Percentiles rank a stretch among this genome's conserved stretches.
phyloP scores from a whole-genome alignment of 2,888 invertebrate species.

The Archips crataeganus region DNA sequence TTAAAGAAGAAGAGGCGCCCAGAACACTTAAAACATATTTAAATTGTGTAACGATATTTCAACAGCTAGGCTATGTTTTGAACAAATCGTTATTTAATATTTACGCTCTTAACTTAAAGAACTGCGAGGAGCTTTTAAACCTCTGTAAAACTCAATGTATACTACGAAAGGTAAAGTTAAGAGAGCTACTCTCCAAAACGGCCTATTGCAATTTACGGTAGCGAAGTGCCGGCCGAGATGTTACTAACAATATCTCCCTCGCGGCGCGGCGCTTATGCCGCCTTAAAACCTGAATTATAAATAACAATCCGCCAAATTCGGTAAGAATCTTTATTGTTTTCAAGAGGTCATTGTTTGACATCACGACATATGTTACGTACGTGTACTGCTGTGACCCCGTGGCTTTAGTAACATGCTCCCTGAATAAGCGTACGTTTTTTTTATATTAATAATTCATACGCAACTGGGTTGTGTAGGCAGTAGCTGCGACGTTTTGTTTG shows the following conservation, averaged over 20 bases:
- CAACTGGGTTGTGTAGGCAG: constrained; percentile 22
- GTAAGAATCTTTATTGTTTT: constrained; percentile 16
- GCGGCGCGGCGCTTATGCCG: constrained; percentile 5
- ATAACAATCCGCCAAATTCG: constrained; percentile 33
- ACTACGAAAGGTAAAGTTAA: constrained; percentile 3
- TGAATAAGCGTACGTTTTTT: constrained; percentile 7
- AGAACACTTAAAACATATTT: not conserved
- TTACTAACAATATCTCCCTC: constrained; percentile 24
- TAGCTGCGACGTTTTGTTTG: constrained; percentile 51
- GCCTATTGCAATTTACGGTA: constrained; percentile 30
- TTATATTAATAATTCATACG: constrained; percentile 28
- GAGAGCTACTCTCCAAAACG: constrained; percentile 20
- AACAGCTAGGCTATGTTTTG: not conserved
- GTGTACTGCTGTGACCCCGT: constrained; percentile 4
- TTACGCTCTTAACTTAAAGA: not conserved
- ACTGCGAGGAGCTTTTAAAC: not conserved
- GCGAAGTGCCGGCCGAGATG: constrained; percentile 21
- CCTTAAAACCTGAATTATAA: constrained; percentile 36
- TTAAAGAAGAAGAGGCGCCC: constrained; percentile 46
- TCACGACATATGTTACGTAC: constrained; percentile 8
- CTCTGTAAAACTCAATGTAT: not conserved
- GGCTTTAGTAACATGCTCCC: not conserved
- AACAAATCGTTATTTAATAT: not conserved
- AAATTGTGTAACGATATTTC: not conserved
- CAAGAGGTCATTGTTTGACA: constrained; percentile 8